Evolutionary conservation across 2,888 invertebrate genomes (phyloP), one percentile per base, ranked within the genome.

Genomic region (Tanytarsus gracilentus): DNA sequence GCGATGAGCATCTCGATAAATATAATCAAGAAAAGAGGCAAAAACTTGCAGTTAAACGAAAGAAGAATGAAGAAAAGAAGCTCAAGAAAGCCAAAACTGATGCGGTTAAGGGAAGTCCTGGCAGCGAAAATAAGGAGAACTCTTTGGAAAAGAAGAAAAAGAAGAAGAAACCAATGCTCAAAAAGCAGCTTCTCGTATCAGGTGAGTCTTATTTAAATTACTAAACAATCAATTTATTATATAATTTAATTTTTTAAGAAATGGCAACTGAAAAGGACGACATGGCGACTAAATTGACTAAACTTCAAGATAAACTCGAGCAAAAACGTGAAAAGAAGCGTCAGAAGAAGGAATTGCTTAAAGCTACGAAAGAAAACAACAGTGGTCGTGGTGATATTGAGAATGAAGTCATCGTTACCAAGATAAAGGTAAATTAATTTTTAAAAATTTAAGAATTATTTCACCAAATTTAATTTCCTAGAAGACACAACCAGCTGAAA

Each of bases 61-160:
- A 27, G 9, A 55, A 55, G 14, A 16, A 40, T 25, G 55, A 25
- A n/a, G 40, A 55, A 27, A 55, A 55, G 18, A 33, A 27, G 18
- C 9, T 40, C n/a, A 21, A 25, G 8, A 26, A 39, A n/a, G 8
- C 2, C 1, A 3, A 9, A n/a, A 6, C 21, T 6, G 14, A 25
- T 9, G 40, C 25, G 1, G 16, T n/a, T 40, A 8, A 27, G 2
- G 40, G 27, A 16, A 36, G 36, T 14, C 30, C 29, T n/a, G 40
- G 21, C 16, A 26, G 26, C 16, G 40, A 39, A 25, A 39, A 55
- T 40, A 55, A 55, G 26, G 55, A 55, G 27, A 55, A 55, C 18
- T 23, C 39, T 16, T n/a, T 40, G 5, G 40, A 55, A 16, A 27
- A 40, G 25, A 36, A 36, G 4, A 27, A 40, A 16, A 36, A 36